These are phyloP conservation scores for Spinus pinus DNA, from an alignment of 2,797 vertebrate genomes.

Conservation along the genomic window DNA sequence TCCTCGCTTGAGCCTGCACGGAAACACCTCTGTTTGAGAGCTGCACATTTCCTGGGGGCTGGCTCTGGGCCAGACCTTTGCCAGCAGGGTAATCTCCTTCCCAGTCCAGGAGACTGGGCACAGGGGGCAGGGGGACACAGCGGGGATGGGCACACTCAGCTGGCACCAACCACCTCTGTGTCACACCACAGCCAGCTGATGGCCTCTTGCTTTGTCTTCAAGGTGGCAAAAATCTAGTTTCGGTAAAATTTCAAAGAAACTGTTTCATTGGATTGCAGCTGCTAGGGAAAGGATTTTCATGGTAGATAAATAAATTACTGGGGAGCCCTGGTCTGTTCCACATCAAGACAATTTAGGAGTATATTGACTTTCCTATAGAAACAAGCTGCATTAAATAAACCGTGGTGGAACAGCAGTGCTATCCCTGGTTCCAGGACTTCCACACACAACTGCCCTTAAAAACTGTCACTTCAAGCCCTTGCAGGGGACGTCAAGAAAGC, in stretches of 20 bases:
- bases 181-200: background rate
- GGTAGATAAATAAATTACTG: background rate
- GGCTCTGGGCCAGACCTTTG: background rate
- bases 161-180: background rate
- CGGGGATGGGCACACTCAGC: background rate
- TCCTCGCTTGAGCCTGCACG: slow-evolving; percentile 79
- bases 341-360: background rate
- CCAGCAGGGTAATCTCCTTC: background rate
- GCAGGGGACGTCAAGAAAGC: background rate
- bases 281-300: background rate
- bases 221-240: background rate
- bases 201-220: background rate
- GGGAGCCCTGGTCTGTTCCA: background rate
- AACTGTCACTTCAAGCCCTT: background rate
- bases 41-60: background rate
- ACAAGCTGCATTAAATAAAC: background rate
- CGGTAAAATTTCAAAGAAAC: background rate
- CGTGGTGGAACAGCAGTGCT: fast-evolving
- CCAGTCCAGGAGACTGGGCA: background rate
- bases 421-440: background rate
- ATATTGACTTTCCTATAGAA: background rate
- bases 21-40: background rate
- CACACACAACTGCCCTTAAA: background rate
- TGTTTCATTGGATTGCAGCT: background rate
- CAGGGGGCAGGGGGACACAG: background rate